Base-by-base conservation (phyloP, 2,888 invertebrate species). In the Cosmia trapezina region DNA sequence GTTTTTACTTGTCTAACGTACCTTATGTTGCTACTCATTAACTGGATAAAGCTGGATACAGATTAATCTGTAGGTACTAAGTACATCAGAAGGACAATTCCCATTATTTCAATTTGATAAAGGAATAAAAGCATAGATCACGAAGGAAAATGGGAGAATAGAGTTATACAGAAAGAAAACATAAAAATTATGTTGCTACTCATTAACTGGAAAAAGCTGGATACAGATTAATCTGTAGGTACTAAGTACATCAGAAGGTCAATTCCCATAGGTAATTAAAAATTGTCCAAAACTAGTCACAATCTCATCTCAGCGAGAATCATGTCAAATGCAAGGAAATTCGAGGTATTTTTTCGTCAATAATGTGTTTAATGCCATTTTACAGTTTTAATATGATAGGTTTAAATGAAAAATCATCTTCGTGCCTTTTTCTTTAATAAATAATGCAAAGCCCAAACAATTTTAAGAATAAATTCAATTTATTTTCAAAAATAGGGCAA, bases 401-500 rank as follows among this genome's bases (percentile, higher is more conserved):
- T n/a, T n/a, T n/a, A 2, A 61, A 12, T 61, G 6, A 37, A 49
- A 17, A 63, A 51, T 14, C n/a, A 37, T n/a, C 14, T 37, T 17
- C 33, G 4, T 37, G 37, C 11, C 33, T 17, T n/a, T 57, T 66
- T 12, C 28, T 41, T 56, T 7, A 19, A 11, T 8, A 4, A 59
- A 45, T 11, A 51, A 17, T 17, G 45, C 4, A 28, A 47, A 61
- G 4, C 9, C 1, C 37, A 43, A 43, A 59, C n/a, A 17, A 33
- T 69, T 59, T 8, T 4, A 22, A 67, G 2, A 33, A 17, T 28
- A 71, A 72, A 54, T 37, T 12, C 0, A 41, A 43, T 53, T 47
- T 33, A 28, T 63, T 43, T 53, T 59, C n/a, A 7, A 62, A 56
- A 47, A 45, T 45, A 57, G 33, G n/a, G 4, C 51, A 61, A 51